Evolutionary conservation across 2,797 vertebrate genomes (phyloP), one percentile per base, ranked within the genome.

Genomic region (Danio choprae): DNA sequence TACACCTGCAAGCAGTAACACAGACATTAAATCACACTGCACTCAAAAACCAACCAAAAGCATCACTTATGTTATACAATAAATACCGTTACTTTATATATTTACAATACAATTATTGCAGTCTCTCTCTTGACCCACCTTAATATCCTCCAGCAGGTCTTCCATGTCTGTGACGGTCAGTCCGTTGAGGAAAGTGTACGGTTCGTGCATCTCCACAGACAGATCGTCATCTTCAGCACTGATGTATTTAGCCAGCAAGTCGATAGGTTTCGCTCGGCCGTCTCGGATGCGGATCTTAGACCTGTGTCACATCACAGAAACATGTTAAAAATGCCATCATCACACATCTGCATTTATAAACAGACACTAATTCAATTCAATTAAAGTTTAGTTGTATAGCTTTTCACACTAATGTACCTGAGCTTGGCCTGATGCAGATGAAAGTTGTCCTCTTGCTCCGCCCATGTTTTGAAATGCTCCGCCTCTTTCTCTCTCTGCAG

Each of bases 391-490:
- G 29, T 29, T 29, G 29, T 29, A 29, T 29, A 3, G 29, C 29
- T 29, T 29, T 29, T 3, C 29, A 29, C 29, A 1, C 29, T 29
- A 29, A 29, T 29, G 29, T 29, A 96, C 97, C 96, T 91, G n/a
- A 99, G 94, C 90, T 99, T 99, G 87, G 97, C 98, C 89, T 99
- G 98, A 2, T 98, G 98, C 76, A 99, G 90, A 84, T 99, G 98
- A 90, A 99, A 99, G 89, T 97, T 96, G 91, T 99, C 97, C 72
- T 99, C 98, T 85, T 99, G 98, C 81, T 99, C 97, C 50, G 98
- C 98, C 97, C 98, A 99, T 0, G 97, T 98, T 90, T 99, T 98
- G 86, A 99, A 99, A 90, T 99, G 97, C 65, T 99, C 97, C 0
- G 98, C 97, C 89, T 99, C 98, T 77, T 99, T 99, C 88, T 98